These are phyloP conservation scores for Luffia ferchaultella DNA, from an alignment of 2,888 invertebrate species.

Conservation along the genomic window DNA sequence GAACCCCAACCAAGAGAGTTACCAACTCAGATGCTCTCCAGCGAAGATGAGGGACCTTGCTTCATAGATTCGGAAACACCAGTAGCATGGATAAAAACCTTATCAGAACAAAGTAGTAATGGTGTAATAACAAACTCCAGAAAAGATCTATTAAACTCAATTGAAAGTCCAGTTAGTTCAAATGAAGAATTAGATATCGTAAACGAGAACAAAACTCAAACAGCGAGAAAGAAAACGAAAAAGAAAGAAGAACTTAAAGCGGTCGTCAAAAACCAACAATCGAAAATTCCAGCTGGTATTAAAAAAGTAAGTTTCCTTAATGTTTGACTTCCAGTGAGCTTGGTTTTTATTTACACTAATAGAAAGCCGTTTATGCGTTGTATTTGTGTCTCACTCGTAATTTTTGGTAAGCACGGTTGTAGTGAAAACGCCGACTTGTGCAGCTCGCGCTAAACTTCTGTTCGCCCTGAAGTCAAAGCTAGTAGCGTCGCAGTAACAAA, in stretches of 20 bases:
- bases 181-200: slow-evolving; percentile 27
- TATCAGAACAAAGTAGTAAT: slow-evolving; percentile 42
- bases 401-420: no score
- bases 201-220: slow-evolving; percentile 19
- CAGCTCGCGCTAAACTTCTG: no score
- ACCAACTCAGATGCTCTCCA: slow-evolving; percentile 51
- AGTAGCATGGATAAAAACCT: slow-evolving; percentile 47
- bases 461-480: no score
- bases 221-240: slow-evolving; percentile 9
- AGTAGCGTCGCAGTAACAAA: no score
- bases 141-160: slow-evolving; percentile 53
- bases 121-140: slow-evolving; percentile 49
- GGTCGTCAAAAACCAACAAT: slow-evolving; percentile 35
- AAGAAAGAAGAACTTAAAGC: slow-evolving; percentile 19
- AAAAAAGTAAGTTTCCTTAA: slow-evolving; percentile 45
- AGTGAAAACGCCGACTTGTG: no score
- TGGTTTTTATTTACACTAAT: no score
- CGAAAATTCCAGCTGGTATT: slow-evolving; percentile 35
- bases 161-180: slow-evolving; percentile 42
- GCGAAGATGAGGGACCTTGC: slow-evolving; percentile 57
- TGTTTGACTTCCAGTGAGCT: no score
- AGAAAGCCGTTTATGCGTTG: no score
- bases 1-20: slow-evolving; percentile 63
- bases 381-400: no score
- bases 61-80: slow-evolving; percentile 55